A percentile compares a stretch with the other conserved stretches of the same genome.
phyloP scores from a whole-genome alignment of 2,113 vertebrate genomes.

The Carlito syrichta region DNA sequence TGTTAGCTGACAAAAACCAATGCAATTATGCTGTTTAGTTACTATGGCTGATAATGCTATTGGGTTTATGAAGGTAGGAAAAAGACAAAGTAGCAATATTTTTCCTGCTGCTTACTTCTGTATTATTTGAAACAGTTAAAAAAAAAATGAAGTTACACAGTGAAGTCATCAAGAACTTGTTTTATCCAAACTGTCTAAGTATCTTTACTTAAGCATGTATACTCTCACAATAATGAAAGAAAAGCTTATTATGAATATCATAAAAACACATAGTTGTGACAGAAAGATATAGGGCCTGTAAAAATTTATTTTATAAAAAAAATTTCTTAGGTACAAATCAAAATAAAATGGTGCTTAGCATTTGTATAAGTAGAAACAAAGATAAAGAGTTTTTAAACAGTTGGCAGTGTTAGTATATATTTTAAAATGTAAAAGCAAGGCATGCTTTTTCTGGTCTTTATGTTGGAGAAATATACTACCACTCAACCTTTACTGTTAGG shows the following conservation, averaged over 20 bases:
- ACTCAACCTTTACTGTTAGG: conserved; percentile 71
- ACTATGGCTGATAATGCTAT: background rate
- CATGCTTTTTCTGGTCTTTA: background rate
- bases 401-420: conserved; percentile 53
- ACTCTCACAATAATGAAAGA: background rate
- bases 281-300: conserved; percentile 56
- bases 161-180: conserved; percentile 45
- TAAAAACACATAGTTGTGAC: conserved; percentile 59
- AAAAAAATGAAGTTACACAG: conserved; percentile 50
- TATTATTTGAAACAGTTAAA: conserved; percentile 49
- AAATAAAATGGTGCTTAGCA: conserved; percentile 64
- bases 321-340: conserved; percentile 24
- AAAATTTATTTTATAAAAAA: conserved; percentile 61
- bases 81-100: background rate
- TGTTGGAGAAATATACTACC: conserved; percentile 76
- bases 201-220: conserved; percentile 45
- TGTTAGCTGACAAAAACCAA: conserved; percentile 5
- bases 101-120: conserved; percentile 7
- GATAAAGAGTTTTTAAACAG: conserved; percentile 56
- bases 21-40: conserved; percentile 28
- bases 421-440: background rate
- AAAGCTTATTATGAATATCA: conserved; percentile 47
- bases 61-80: background rate
- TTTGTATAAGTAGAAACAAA: conserved; percentile 61
- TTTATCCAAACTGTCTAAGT: conserved; percentile 41